Evolutionary conservation across 2,113 vertebrate species (phyloP).

Genomic region (Lophochroa leadbeateri): DNA sequence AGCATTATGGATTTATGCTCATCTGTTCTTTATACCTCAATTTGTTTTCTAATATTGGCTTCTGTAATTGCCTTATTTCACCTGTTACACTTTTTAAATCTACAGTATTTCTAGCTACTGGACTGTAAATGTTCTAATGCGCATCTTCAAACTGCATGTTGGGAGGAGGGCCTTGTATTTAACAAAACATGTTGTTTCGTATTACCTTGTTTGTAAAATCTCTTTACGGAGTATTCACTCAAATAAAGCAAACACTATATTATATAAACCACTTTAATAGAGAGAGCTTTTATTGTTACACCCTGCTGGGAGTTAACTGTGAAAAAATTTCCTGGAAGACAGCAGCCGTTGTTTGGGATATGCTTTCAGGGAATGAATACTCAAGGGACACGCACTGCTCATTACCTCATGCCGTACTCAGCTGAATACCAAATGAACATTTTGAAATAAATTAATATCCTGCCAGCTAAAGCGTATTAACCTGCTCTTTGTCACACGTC

Average conservation of each 20-base stretch:
- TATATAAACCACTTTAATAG: constrained; percentile 41
- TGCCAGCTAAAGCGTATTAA: not conserved
- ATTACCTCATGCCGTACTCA: constrained; percentile 61
- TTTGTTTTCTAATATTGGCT: not conserved
- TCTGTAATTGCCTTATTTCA: not conserved
- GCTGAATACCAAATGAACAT: constrained; percentile 5
- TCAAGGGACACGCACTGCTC: constrained; percentile 11
- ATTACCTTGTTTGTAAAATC: not conserved
- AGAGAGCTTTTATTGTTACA: constrained; percentile 56
- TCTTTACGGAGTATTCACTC: not conserved
- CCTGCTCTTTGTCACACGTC: not conserved
- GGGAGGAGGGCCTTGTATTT: not conserved
- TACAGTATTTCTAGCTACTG: not conserved
- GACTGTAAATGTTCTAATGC: not conserved
- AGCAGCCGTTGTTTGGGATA: constrained; percentile 28
- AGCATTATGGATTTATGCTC: not conserved
- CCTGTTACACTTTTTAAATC: not conserved
- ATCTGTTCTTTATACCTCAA: not conserved
- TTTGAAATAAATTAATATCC: not conserved
- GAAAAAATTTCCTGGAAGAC: constrained; percentile 60
- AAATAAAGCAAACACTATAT: not conserved
- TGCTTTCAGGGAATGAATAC: constrained; percentile 60
- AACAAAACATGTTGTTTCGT: not conserved
- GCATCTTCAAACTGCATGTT: not conserved
- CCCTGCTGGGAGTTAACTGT: constrained; percentile 61